Conservation (phyloP, 2,888 invertebrate genomes). For the Sericinus montela region DNA sequence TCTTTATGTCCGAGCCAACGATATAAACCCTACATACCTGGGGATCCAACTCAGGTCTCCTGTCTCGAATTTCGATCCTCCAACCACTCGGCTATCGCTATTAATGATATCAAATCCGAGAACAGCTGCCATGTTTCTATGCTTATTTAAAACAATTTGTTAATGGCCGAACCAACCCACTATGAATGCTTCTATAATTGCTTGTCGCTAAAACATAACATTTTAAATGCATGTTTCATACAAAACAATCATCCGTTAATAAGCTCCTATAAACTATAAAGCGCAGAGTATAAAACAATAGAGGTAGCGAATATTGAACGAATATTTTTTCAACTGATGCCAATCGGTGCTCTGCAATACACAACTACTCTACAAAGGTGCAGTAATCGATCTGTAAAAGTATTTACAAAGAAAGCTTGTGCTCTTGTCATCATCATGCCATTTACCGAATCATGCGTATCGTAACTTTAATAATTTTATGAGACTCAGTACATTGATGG, state of each 20-base stretch:
- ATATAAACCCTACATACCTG: too few relatives aligned
- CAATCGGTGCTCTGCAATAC: conserved; percentile 4
- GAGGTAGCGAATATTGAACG: conserved; percentile 32
- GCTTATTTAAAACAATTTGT: conserved; percentile 19
- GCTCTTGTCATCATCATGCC: background rate
- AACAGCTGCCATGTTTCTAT: too few relatives aligned
- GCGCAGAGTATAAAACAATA: conserved; percentile 43
- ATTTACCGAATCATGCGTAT: too few relatives aligned
- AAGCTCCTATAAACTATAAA: conserved; percentile 35
- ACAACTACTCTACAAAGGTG: conserved; percentile 9
- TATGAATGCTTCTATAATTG: conserved; percentile 45
- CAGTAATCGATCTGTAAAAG: background rate
- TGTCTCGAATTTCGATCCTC: too few relatives aligned
- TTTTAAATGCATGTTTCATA: conserved; percentile 21
- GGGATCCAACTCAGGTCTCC: too few relatives aligned
- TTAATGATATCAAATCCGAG: too few relatives aligned
- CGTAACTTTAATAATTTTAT: too few relatives aligned
- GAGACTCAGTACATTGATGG: too few relatives aligned
- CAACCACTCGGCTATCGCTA: too few relatives aligned
- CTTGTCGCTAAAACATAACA: conserved; percentile 27
- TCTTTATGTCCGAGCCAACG: too few relatives aligned
- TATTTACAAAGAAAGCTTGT: conserved; percentile 11
- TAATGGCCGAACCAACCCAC: conserved; percentile 35
- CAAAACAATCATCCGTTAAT: conserved; percentile 37
- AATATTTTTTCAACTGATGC: background rate